These are phyloP conservation scores for Tetraneura akinire DNA, from an alignment of 1,140 invertebrate species.

Conservation along the genomic window DNA sequence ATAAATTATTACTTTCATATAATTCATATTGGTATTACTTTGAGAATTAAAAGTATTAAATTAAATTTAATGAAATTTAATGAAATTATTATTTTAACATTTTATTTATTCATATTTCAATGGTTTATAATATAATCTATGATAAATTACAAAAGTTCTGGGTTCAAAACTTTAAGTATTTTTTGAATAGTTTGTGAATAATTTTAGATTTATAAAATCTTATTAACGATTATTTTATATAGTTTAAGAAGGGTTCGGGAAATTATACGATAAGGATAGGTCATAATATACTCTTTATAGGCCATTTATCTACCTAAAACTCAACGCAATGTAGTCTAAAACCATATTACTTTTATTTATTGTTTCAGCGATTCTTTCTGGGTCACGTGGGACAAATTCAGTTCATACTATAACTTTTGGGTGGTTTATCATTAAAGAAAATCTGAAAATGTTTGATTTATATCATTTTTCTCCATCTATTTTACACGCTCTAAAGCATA, in stretches of 20 bases:
- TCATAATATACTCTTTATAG: constrained; percentile 38
- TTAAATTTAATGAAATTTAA: no score
- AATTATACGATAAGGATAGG: constrained; percentile 33
- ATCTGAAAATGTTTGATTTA: constrained; percentile 38
- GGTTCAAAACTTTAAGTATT: neutral
- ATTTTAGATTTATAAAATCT: constrained; percentile 22
- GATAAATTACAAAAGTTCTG: constrained; percentile 10
- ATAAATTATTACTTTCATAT: no score
- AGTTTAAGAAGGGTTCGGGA: neutral
- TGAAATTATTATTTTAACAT: neutral
- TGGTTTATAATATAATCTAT: neutral
- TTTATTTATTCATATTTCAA: neutral
- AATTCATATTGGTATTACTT: no score
- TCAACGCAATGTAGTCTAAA: constrained; percentile 35
- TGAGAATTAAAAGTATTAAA: no score
- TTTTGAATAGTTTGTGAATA: neutral
- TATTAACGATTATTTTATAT: constrained; percentile 18
- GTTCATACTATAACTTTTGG: constrained; percentile 23
- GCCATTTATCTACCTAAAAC: constrained; percentile 40
- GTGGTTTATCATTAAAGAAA: constrained; percentile 35
- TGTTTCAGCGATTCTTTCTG: constrained; percentile 28
- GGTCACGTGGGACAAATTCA: constrained; percentile 39
- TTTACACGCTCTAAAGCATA: constrained; percentile 32
- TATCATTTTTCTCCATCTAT: constrained; percentile 29
- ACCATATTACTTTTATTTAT: constrained; percentile 47